phyloP scores from a whole-genome alignment of 2,113 vertebrate genomes.

The Oryzias melastigma region DNA sequence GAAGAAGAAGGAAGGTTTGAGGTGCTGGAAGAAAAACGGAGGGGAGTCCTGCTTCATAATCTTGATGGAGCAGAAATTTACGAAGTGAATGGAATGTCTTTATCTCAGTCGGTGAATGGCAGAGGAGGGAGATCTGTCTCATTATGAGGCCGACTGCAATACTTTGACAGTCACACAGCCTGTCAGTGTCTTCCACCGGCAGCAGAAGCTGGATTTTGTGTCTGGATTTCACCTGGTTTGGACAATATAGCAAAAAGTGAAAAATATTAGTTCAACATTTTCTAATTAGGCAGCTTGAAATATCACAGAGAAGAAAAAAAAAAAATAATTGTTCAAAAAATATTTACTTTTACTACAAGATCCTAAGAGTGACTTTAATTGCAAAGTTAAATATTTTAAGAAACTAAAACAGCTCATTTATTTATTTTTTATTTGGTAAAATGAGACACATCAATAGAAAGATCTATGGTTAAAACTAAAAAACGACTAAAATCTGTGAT shows the following conservation, averaged over 20 bases:
- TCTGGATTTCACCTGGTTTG: conserved; percentile 4
- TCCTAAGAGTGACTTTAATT: too few species aligned
- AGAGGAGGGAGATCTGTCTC: conserved; percentile 38
- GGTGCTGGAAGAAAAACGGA: conserved; percentile 16
- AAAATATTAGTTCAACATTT: background rate
- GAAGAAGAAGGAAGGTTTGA: conserved; percentile 28
- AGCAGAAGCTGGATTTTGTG: conserved; percentile 2
- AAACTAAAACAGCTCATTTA: too few species aligned
- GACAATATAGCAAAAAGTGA: background rate
- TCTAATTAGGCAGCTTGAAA: background rate
- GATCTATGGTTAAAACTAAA: too few species aligned
- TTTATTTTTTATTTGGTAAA: too few species aligned
- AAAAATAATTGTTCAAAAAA: background rate
- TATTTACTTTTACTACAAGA: too few species aligned
- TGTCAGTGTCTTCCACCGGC: conserved; percentile 28
- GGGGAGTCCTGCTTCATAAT: conserved; percentile 15
- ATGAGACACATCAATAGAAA: too few species aligned
- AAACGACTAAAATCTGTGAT: too few species aligned
- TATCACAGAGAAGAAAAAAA: too few species aligned
- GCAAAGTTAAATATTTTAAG: too few species aligned
- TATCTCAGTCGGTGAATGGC: conserved; percentile 44
- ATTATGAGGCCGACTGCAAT: conserved; percentile 25
- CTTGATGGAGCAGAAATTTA: conserved; percentile 52
- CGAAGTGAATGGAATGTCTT: conserved; percentile 43
- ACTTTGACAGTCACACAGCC: conserved; percentile 33